phyloP scores from a whole-genome alignment of 2,797 vertebrate genomes.

The Varecia variegata region DNA sequence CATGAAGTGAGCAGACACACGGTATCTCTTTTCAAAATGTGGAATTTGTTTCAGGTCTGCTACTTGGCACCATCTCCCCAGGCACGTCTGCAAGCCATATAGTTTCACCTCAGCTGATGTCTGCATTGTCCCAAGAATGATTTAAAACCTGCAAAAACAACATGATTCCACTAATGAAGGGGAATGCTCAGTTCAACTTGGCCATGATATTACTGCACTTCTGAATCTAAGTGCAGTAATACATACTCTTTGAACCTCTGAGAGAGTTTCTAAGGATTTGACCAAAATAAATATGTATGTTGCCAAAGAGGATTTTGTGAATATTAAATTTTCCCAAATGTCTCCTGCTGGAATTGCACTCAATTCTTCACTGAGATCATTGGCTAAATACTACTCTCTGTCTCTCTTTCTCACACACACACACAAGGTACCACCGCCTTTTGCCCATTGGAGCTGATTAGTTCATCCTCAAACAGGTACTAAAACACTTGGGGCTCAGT shows the following conservation, averaged over 20 bases:
- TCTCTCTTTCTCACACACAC: not conserved
- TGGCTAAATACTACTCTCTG: not conserved
- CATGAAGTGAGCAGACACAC: not conserved
- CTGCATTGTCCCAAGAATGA: not conserved
- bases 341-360: not conserved
- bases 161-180: not conserved
- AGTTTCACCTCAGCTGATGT: not conserved
- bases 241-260: not conserved
- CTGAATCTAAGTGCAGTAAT: not conserved
- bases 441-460: not conserved
- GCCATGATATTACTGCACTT: not conserved
- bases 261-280: slow-evolving; percentile 19
- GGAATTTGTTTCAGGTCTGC: not conserved
- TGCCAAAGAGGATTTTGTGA: not conserved
- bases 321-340: not conserved
- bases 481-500: not conserved
- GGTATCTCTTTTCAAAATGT: not conserved
- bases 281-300: slow-evolving; percentile 34
- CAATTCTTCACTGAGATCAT: not conserved
- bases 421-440: not conserved
- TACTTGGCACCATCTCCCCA: not conserved
- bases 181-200: not conserved
- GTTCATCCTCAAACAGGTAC: not conserved
- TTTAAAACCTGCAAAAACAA: not conserved
- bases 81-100: not conserved